Conservation (phyloP, 2,888 invertebrate species). For the Meiosimyza decipiens region DNA sequence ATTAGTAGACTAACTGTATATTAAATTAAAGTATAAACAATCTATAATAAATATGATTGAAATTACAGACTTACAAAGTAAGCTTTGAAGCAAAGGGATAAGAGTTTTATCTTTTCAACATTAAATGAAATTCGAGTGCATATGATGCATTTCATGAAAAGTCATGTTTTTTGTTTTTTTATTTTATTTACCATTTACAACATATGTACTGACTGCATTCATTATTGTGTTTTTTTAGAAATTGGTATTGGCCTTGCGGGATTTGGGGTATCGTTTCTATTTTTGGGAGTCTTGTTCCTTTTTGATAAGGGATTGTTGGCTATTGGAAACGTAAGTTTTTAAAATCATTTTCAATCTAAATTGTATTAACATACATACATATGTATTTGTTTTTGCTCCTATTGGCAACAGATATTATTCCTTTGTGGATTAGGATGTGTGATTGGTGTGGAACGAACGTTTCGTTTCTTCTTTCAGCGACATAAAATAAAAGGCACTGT, state of each 20-base stretch:
- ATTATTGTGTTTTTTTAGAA: constrained; percentile 72
- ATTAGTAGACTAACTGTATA: constrained; percentile 26
- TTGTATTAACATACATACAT: background rate
- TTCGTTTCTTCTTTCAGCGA: constrained; percentile 97
- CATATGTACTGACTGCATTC: constrained; percentile 18
- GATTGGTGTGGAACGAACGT: constrained; percentile 94
- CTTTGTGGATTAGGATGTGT: constrained; percentile 94
- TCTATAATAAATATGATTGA: constrained; percentile 75
- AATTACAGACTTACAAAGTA: constrained; percentile 86
- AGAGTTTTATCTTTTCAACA: background rate
- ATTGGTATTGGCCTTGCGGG: constrained; percentile 97
- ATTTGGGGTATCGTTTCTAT: constrained; percentile 94
- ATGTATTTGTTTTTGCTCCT: constrained; percentile 40
- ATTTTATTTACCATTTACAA: background rate
- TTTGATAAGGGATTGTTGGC: constrained; percentile 98
- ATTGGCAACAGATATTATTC: constrained; percentile 88
- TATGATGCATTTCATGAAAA: background rate
- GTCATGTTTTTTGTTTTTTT: constrained; percentile 24
- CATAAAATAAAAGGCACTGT: constrained; percentile 93
- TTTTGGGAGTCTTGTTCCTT: constrained; percentile 90
- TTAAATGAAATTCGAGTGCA: background rate
- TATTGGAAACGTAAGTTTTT: constrained; percentile 96
- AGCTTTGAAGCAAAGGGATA: constrained; percentile 61
- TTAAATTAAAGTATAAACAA: constrained; percentile 15
- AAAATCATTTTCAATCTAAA: background rate